These are phyloP conservation scores for Ypsolopha scabrella DNA, from an alignment of 2,888 invertebrate species.

Conservation along the genomic window DNA sequence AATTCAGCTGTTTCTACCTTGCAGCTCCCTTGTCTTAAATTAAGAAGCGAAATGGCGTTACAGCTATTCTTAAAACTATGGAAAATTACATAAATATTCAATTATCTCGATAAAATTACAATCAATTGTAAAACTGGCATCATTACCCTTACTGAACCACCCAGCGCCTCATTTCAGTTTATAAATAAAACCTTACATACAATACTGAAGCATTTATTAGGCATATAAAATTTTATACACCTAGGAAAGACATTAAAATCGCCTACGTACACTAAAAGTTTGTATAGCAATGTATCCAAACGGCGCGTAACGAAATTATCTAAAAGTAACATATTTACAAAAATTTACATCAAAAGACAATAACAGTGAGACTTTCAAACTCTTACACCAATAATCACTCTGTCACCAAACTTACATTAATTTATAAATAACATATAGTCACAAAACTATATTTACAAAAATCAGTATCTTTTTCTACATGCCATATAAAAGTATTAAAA, in stretches of 20 bases:
- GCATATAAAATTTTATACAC: slow-evolving; percentile 39
- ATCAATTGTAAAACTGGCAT: not conserved
- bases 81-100: not conserved
- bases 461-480: slow-evolving; percentile 3
- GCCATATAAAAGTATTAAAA: slow-evolving; percentile 1
- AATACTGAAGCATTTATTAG: slow-evolving; percentile 42
- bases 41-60: not conserved
- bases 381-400: slow-evolving; percentile 10
- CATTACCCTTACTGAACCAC: no score
- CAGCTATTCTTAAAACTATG: not conserved
- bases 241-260: slow-evolving; percentile 23
- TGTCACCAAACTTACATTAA: slow-evolving; percentile 29
- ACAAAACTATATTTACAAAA: slow-evolving; percentile 14
- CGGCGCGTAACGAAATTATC: slow-evolving; percentile 14
- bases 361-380: slow-evolving; percentile 12
- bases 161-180: slow-evolving; percentile 8
- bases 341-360: slow-evolving; percentile 33
- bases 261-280: slow-evolving; percentile 30
- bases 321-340: slow-evolving; percentile 37
- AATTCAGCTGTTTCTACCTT: not conserved
- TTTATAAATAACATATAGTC: slow-evolving; percentile 39
- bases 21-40: not conserved
- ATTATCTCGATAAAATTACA: not conserved
- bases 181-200: slow-evolving; percentile 48
- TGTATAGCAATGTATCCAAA: slow-evolving; percentile 23